Conservation (phyloP, 30 jellyfish, hydroid and myxozoan genomes). For the Turritopsis rubra region DNA sequence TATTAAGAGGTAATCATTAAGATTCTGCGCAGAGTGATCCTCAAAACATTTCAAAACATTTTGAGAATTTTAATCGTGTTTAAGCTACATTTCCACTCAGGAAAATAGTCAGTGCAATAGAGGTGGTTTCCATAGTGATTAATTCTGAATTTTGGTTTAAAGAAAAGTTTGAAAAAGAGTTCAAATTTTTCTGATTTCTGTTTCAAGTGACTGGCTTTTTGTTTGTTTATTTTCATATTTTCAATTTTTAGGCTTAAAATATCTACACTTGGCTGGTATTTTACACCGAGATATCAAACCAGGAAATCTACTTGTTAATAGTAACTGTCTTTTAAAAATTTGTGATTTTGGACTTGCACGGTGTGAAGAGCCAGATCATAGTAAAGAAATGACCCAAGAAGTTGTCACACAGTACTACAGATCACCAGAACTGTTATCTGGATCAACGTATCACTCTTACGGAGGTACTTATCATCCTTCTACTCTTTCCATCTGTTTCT, state of each 20-base stretch:
- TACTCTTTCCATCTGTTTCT: too few relatives aligned
- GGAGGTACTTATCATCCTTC: conserved; percentile 50
- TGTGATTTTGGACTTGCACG: conserved; percentile 97
- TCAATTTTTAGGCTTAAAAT: conserved; percentile 65
- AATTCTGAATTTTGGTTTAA: too few relatives aligned
- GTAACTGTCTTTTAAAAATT: conserved; percentile 88
- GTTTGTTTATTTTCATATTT: background rate
- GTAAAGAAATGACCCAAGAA: conserved; percentile 98
- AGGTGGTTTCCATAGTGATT: too few relatives aligned
- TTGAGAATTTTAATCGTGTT: too few relatives aligned
- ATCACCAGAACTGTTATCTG: conserved; percentile 88
- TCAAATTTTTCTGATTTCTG: too few relatives aligned
- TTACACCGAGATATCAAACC: conserved; percentile 97
- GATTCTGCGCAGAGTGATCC: too few relatives aligned
- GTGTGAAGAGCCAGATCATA: conserved; percentile 80
- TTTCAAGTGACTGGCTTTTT: background rate
- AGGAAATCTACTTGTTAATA: conserved; percentile 87
- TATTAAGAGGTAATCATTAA: conserved; percentile 69
- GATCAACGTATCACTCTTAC: conserved; percentile 86
- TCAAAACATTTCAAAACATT: too few relatives aligned
- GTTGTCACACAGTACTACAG: conserved; percentile 93
- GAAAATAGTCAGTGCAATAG: too few relatives aligned
- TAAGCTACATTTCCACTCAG: too few relatives aligned
- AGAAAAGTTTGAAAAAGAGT: too few relatives aligned
- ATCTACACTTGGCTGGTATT: conserved; percentile 94